Conservation (phyloP, 2,888 invertebrate species). For the Drosophila vallismaia region DNA sequence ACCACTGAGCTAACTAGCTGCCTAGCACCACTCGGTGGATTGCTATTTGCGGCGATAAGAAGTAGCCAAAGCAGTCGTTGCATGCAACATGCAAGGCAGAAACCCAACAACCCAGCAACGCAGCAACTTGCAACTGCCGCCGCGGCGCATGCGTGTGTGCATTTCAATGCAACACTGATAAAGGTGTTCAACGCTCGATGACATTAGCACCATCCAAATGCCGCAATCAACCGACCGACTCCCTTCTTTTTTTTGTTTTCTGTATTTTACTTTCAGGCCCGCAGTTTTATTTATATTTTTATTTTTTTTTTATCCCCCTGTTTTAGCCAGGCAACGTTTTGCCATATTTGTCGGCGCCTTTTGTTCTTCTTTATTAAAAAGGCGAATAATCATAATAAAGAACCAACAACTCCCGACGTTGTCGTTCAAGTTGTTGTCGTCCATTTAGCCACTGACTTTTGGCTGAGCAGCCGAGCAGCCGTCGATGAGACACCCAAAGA, state of each 20-base stretch:
- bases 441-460: constrained; percentile 80
- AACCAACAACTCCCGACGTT: constrained; percentile 65
- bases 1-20: constrained; percentile 52
- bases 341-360: constrained; percentile 80
- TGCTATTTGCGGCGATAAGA: constrained; percentile 66
- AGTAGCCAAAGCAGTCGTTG: constrained; percentile 15
- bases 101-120: constrained; percentile 45
- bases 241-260: background rate
- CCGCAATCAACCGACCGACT: constrained; percentile 57
- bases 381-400: constrained; percentile 79
- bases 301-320: constrained; percentile 18
- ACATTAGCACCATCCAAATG: constrained; percentile 80
- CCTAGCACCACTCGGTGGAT: constrained; percentile 1
- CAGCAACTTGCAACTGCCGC: constrained; percentile 62
- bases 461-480: constrained; percentile 79
- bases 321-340: constrained; percentile 54
- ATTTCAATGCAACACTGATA: constrained; percentile 80
- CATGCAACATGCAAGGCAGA: constrained; percentile 55
- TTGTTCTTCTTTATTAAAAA: constrained; percentile 79
- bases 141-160: constrained; percentile 73
- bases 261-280: constrained; percentile 8
- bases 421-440: constrained; percentile 66
- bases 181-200: constrained; percentile 80
- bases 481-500: constrained; percentile 1
- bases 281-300: constrained; percentile 30